phyloP scores from a whole-genome alignment of 2,113 vertebrate genomes.

The Otis tarda region DNA sequence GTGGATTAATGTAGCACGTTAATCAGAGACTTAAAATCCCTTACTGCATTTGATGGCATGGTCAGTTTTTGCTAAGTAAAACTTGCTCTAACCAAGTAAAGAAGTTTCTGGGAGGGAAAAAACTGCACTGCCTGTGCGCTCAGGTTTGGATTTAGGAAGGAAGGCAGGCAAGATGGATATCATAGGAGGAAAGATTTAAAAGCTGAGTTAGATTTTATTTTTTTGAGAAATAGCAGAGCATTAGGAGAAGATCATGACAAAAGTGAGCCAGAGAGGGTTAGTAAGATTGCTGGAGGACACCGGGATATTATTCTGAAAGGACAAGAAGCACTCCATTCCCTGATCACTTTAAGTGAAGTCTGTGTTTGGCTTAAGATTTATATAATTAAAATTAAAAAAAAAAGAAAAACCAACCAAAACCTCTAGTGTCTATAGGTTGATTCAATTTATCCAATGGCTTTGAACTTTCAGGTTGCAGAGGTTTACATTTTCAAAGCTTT shows the following conservation, averaged over 20 bases:
- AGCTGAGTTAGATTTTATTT: neutral
- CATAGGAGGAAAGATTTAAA: neutral
- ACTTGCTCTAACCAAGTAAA: neutral
- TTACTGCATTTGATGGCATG: neutral
- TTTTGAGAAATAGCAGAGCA: neutral
- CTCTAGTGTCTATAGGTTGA: neutral
- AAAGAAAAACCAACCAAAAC: rapidly evolving
- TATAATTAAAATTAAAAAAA: neutral
- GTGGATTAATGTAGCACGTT: neutral
- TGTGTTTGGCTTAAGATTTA: neutral
- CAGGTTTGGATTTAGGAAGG: neutral
- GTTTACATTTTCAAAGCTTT: neutral
- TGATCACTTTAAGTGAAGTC: neutral
- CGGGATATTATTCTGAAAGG: neutral
- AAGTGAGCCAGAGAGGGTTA: neutral
- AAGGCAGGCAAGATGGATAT: neutral
- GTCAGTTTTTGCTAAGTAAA: neutral
- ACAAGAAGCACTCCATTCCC: neutral
- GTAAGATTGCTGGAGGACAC: neutral
- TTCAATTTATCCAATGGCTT: neutral
- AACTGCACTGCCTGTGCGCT: neutral
- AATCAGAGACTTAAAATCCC: neutral
- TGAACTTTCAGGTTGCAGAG: neutral
- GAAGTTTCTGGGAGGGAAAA: neutral
- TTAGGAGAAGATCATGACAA: neutral